Conservation (phyloP, 2,797 vertebrate species). For the Propithecus deckenii region DNA sequence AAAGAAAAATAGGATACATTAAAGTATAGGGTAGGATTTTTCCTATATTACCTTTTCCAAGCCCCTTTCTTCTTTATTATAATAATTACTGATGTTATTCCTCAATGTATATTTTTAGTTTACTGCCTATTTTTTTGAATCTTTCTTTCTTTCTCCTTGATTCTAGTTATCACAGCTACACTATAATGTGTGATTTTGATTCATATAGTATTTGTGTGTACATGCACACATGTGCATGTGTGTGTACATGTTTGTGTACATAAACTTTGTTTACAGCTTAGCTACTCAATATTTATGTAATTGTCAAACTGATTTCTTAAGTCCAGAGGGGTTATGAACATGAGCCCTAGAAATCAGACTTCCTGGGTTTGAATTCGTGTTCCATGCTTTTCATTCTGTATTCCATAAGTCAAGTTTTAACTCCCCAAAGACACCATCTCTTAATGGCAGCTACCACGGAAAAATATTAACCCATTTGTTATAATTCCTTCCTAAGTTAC, state of each 20-base stretch:
- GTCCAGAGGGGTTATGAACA: not conserved
- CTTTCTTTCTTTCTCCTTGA: not conserved
- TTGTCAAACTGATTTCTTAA: not conserved
- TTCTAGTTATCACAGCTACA: not conserved
- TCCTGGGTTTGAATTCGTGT: not conserved
- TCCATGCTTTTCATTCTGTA: not conserved
- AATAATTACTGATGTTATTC: constrained; percentile 46
- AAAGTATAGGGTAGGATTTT: constrained; percentile 8
- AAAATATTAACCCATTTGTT: not conserved
- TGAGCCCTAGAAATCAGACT: not conserved
- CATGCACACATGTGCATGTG: accelerated
- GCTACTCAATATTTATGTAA: not conserved
- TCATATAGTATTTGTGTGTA: not conserved
- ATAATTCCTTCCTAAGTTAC: not conserved
- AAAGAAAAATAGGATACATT: constrained; percentile 56
- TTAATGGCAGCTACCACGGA: not conserved
- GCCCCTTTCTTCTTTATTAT: constrained; percentile 35
- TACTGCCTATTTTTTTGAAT: not conserved
- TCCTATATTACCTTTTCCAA: not conserved
- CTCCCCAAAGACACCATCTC: not conserved
- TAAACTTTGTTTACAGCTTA: not conserved
- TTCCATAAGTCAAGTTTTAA: not conserved
- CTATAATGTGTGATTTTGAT: not conserved
- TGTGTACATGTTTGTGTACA: not conserved
- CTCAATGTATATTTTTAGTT: constrained; percentile 40